Evolutionary conservation across 2,888 invertebrate species (phyloP).

Genomic region (Fragum sueziense): DNA sequence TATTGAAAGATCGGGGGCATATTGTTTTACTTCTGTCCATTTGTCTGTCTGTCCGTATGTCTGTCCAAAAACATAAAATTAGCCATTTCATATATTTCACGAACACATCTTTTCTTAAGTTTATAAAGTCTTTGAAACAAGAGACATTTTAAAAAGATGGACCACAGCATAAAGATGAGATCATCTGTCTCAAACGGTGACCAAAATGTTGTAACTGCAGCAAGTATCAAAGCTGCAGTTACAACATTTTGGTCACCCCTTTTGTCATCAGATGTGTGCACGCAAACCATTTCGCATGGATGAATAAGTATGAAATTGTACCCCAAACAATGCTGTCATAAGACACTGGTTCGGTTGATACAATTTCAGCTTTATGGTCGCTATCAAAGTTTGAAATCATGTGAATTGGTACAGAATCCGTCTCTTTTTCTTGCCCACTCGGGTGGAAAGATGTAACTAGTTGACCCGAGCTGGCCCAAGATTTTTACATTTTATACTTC

Average conservation of each 20-base stretch:
- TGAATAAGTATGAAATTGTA: conserved; percentile 27
- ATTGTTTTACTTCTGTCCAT: no score
- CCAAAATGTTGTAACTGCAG: no score
- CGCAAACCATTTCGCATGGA: conserved; percentile 19
- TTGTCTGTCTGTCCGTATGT: no score
- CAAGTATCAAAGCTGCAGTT: no score
- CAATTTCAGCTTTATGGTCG: conserved; percentile 11
- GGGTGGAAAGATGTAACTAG: conserved; percentile 4
- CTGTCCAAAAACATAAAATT: no score
- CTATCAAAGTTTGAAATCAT: conserved; percentile 13
- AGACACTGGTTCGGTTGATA: conserved; percentile 13
- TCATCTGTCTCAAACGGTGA: no score
- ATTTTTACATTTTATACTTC: no score
- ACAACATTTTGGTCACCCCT: neutral
- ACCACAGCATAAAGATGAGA: neutral
- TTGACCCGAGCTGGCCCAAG: neutral
- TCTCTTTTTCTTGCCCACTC: neutral
- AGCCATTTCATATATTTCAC: no score
- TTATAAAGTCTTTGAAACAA: no score
- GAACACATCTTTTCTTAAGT: no score
- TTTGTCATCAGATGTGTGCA: neutral
- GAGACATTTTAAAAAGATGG: no score
- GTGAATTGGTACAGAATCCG: conserved; percentile 22
- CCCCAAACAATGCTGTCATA: conserved; percentile 30
- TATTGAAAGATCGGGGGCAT: no score